These are phyloP conservation scores for Astatoreochromis straeleni DNA, from an alignment of 2,113 vertebrate genomes.

Conservation along the genomic window DNA sequence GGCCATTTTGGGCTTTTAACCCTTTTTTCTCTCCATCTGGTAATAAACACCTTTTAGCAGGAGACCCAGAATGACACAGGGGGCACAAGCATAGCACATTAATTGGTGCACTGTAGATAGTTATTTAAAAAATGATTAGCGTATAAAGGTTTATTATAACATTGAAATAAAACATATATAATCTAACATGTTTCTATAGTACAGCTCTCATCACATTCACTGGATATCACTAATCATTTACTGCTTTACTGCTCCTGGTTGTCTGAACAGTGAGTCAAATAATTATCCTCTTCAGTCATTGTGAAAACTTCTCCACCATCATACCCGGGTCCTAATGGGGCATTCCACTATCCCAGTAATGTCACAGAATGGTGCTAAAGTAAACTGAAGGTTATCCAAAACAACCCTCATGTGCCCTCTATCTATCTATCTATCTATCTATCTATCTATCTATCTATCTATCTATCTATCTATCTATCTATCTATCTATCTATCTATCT, in stretches of 20 bases:
- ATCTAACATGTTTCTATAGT: not conserved
- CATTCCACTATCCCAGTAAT: not conserved
- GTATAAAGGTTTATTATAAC: not conserved
- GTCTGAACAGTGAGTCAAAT: not conserved
- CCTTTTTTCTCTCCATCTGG: not conserved
- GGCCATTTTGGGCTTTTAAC: conserved; percentile 61
- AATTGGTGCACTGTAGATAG: not conserved
- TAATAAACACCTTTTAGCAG: not conserved
- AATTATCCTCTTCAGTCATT: not conserved
- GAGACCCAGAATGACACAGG: not conserved
- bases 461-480: not conserved
- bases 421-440: no score
- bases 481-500: not conserved
- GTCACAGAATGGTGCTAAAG: not conserved
- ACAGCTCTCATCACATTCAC: not conserved
- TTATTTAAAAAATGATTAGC: not conserved
- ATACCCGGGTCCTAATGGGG: not conserved
- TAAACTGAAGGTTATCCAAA: not conserved
- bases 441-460: not conserved
- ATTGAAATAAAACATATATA: not conserved
- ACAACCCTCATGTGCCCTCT: not conserved
- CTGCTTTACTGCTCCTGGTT: not conserved
- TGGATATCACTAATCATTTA: not conserved
- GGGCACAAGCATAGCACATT: not conserved
- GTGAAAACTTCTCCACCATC: not conserved